phyloP scores from a whole-genome alignment of 1,140 invertebrate genomes.

The silkworm (Bombyx mori) region DNA sequence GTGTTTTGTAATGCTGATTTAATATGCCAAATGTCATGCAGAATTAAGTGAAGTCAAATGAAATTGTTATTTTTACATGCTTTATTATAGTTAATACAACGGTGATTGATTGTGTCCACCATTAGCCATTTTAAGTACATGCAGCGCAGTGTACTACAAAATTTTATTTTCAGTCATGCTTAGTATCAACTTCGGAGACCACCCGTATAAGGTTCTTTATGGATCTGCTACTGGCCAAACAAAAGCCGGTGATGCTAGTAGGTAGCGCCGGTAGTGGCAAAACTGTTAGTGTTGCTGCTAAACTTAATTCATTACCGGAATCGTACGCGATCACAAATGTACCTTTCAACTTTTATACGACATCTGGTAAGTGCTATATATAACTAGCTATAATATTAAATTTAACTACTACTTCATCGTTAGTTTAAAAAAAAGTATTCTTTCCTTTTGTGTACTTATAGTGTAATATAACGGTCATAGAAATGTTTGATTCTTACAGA shows the following conservation, averaged over 20 bases:
- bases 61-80: too few species aligned
- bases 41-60: too few species aligned
- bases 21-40: too few species aligned
- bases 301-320: constrained; percentile 82
- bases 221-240: constrained; percentile 85
- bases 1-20: background rate
- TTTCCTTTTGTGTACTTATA: too few species aligned
- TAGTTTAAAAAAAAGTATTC: too few species aligned
- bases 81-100: too few species aligned
- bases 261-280: constrained; percentile 91
- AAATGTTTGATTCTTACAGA: constrained; percentile 31
- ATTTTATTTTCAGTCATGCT: constrained; percentile 52
- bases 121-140: background rate
- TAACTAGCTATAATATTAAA: background rate
- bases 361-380: constrained; percentile 76
- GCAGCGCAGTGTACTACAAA: too few species aligned
- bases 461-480: background rate
- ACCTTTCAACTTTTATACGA: constrained; percentile 97
- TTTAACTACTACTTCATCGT: background rate
- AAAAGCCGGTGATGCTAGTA: constrained; percentile 91
- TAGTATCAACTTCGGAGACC: constrained; percentile 93
- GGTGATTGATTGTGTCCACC: background rate
- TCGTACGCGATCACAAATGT: constrained; percentile 88
- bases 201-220: constrained; percentile 91
- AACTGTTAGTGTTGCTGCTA: constrained; percentile 88